Evolutionary conservation across 35 echinoderm and acorn worm genomes (phyloP), one percentile per base, ranked within the genome.

Genomic region (Diadema setosum): DNA sequence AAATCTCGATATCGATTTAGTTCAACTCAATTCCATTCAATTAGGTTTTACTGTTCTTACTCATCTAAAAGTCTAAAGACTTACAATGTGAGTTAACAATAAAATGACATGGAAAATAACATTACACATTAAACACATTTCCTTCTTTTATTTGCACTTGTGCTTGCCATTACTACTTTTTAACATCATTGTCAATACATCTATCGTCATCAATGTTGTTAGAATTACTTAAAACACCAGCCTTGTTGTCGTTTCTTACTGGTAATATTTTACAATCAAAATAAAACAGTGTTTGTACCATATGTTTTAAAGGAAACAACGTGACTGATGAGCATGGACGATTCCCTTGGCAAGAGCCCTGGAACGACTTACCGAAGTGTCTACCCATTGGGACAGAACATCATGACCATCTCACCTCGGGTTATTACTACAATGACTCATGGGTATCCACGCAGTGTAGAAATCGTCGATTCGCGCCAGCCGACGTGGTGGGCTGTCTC

Each of bases 371-470:
- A 39, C 73, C 73, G 0, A 39, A 15, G 33, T 78, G 73, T 36
- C 33, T 78, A 9, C 73, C 73, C 9, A 17, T n/a, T 12, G 5
- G 35, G 29, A 78, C 44, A 21, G 26, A 78, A 33, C 39, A 78
- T 34, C 44, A 27, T 26, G 55, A 56, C 7, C 58, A 59, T 14
- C 29, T 21, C 2, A 67, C 87, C 2, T 65, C 39, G 25, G 87
- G 87, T 12, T 59, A 83, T 65, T 82, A 64, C 50, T 89, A 39
- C 42, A 20, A 35, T 30, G 59, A 61, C 31, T 63, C 58, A 34
- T 89, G 87, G 87, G 81, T 61, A 44, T 81, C 87, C 18, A 88
- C 69, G 33, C 42, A 58, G 14, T 88, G 86, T 56, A 39, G 86
- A 21, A 55, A 76, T 26, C 63, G 16, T 6, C n/a, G 46, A 4